Conservation (phyloP, 2,797 vertebrate species). For the Fratercula arctica region DNA sequence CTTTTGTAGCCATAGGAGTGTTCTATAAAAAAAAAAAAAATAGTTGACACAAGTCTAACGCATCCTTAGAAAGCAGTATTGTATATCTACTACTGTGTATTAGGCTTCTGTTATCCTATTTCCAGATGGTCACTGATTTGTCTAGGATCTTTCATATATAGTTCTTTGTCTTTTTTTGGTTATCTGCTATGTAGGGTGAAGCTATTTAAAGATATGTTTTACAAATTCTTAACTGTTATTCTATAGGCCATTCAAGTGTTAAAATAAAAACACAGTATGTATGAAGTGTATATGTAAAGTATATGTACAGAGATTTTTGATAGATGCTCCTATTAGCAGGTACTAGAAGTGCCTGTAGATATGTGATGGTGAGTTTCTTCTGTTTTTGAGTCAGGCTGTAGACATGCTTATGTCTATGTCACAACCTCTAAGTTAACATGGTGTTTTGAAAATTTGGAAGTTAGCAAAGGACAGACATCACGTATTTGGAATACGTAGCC, state of each 20-base stretch:
- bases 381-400: background rate
- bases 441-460: background rate
- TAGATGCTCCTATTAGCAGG: background rate
- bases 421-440: background rate
- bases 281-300: background rate
- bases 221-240: background rate
- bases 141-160: background rate
- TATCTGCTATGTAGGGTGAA: background rate
- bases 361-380: background rate
- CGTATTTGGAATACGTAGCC: background rate
- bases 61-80: background rate
- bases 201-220: background rate
- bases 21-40: background rate
- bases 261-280: background rate
- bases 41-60: background rate
- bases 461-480: background rate
- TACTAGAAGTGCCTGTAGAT: background rate
- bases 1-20: background rate
- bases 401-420: background rate
- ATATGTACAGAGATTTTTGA: background rate
- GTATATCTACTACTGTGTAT: background rate
- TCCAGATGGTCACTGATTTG: background rate
- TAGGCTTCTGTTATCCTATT: background rate
- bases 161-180: background rate
- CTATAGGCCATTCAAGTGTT: background rate